Conservation (phyloP, 2,113 vertebrate species). For the Syrrhaptes paradoxus region DNA sequence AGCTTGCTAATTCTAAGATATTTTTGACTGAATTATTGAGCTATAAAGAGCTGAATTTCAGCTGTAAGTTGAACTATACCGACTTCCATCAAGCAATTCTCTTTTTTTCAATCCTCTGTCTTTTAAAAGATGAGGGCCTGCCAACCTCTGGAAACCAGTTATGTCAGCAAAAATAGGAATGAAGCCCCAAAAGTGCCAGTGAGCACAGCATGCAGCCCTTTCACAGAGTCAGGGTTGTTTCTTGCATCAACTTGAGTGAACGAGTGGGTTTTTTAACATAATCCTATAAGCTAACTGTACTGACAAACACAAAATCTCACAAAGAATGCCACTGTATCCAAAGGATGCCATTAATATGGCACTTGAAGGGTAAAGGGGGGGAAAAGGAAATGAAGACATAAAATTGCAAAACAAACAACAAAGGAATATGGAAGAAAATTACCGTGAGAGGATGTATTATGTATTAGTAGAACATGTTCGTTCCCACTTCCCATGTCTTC, state of each 20-base stretch:
- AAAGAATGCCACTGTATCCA: background rate
- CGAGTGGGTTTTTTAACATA: fast-evolving
- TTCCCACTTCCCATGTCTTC: background rate
- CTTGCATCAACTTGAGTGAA: background rate
- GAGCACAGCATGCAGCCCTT: background rate
- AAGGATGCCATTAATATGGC: background rate
- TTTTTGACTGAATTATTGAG: background rate
- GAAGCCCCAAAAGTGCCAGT: background rate
- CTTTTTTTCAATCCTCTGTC: background rate
- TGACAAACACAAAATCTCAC: background rate
- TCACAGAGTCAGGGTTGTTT: background rate
- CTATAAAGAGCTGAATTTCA: background rate
- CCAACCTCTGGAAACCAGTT: background rate
- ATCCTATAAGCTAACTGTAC: background rate
- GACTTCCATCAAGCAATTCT: background rate
- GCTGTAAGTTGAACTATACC: background rate
- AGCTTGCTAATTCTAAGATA: background rate
- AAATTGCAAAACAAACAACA: background rate
- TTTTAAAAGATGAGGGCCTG: background rate
- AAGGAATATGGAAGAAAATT: background rate
- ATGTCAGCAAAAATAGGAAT: background rate
- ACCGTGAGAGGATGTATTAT: background rate
- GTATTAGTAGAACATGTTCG: background rate
- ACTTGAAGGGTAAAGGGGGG: background rate
- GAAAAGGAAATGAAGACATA: background rate